Conservation (phyloP, 1,140 invertebrate species). For the Monochamus saltuarius region DNA sequence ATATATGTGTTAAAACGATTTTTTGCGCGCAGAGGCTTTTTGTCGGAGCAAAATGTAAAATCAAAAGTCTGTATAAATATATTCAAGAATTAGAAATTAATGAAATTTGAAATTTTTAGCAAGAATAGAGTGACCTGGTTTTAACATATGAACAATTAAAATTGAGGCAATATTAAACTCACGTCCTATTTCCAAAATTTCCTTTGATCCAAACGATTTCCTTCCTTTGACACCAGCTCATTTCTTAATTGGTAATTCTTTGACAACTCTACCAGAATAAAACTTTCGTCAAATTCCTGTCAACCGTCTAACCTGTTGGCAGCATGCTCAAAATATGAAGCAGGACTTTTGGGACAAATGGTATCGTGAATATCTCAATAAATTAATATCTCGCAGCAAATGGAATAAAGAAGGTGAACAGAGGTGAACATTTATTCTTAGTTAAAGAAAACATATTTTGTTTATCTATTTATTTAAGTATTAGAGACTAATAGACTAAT, state of each 20-base stretch:
- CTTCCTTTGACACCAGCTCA: conserved; percentile 42
- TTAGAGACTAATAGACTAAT: too few relatives aligned
- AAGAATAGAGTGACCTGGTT: conserved; percentile 36
- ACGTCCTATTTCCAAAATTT: conserved; percentile 40
- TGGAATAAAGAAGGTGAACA: conserved; percentile 35
- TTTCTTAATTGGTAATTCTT: conserved; percentile 47
- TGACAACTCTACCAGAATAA: conserved; percentile 16
- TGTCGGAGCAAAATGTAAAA: conserved; percentile 20
- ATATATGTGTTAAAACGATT: conserved; percentile 48
- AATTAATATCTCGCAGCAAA: conserved; percentile 33
- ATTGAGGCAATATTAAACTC: conserved; percentile 40
- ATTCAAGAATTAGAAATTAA: background rate
- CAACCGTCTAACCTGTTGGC: conserved; percentile 36
- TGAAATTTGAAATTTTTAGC: too few relatives aligned
- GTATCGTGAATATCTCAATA: conserved; percentile 44
- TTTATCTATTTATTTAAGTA: too few relatives aligned
- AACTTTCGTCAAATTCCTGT: conserved; percentile 3
- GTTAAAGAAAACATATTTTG: too few relatives aligned
- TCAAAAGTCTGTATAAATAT: conserved; percentile 10
- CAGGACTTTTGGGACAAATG: conserved; percentile 46
- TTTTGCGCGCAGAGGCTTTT: conserved; percentile 44
- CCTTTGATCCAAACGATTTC: conserved; percentile 36
- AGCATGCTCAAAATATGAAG: conserved; percentile 29
- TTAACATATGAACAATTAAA: conserved; percentile 32
- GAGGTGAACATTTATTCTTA: background rate